Base-by-base conservation (phyloP, 1,140 invertebrate species). In the Sweltsa coloradensis region DNA sequence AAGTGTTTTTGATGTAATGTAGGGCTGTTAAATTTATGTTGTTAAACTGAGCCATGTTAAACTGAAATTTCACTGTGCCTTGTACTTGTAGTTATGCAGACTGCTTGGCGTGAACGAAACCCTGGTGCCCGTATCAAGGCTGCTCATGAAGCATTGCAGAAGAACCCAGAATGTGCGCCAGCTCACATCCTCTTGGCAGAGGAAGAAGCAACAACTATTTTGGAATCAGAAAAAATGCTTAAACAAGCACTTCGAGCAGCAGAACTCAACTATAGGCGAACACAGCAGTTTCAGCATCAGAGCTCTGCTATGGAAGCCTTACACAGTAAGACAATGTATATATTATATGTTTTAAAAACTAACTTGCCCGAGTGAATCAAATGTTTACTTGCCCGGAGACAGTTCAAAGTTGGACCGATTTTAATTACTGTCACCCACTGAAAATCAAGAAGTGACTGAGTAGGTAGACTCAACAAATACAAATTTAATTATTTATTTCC, bases 51-150 rank as follows among this genome's bases (percentile, higher is more conserved):
- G 29, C n/a, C n/a, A 11, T 11, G 29, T 31, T 11, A 31, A 31
- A 11, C 9, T 31, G 9, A 11, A 11, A 14, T 31, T 31, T n/a
- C 29, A 31, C n/a, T n/a, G 29, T 31, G 19, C 48, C 49, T 44
- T 48, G 46, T 54, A 44, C 39, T 61, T 62, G 37, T 53, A 83
- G 79, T 96, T 48, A 97, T 98, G 93, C 89, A 92, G 65, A 91
- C 89, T 44, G 95, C 94, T 13, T 98, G 94, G 93, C 70, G 95
- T 54, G 94, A 97, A 72, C 71, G 93, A 23, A 95, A 95, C 72
- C 90, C 91, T 1, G 76, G 84, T 51, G 83, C 89, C 5, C 71
- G 95, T 47, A 90, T 97, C 34, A 90, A 92, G 68, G 85, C 88
- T 19, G 94, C 94, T 0, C 84, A 91, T 57, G 86, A 81, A 60